phyloP scores from a whole-genome alignment of 2,888 invertebrate genomes.

The Microctonus brassicae region DNA sequence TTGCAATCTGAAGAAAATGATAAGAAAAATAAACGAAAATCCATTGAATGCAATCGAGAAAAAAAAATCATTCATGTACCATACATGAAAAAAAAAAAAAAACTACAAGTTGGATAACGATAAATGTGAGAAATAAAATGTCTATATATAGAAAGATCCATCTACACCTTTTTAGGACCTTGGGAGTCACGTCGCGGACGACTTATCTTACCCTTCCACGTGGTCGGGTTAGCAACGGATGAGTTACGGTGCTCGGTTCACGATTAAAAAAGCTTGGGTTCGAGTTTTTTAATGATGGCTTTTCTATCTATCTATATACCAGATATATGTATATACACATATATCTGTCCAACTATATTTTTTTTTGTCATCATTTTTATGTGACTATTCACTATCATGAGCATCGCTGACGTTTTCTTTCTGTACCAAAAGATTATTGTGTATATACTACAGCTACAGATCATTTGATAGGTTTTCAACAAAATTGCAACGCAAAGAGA shows the following conservation, averaged over 20 bases:
- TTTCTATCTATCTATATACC: slow-evolving; percentile 11
- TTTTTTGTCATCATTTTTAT: too few species aligned
- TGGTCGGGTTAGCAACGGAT: slow-evolving; percentile 36
- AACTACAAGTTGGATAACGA: too few species aligned
- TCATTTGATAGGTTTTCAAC: slow-evolving; percentile 39
- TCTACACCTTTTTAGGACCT: not conserved
- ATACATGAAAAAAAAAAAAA: not conserved
- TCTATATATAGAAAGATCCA: not conserved
- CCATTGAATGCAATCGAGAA: not conserved
- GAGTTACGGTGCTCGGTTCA: slow-evolving; percentile 23
- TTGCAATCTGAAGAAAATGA: too few species aligned
- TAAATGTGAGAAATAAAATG: not conserved
- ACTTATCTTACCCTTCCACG: slow-evolving; percentile 44
- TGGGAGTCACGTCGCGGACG: slow-evolving; percentile 16
- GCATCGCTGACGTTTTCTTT: too few species aligned
- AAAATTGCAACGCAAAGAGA: slow-evolving; percentile 29
- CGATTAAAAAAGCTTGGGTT: slow-evolving; percentile 21
- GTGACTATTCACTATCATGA: too few species aligned
- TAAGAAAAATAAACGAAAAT: not conserved
- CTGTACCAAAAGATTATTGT: too few species aligned
- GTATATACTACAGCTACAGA: too few species aligned
- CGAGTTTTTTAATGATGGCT: not conserved
- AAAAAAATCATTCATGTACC: not conserved
- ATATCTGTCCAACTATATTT: too few species aligned
- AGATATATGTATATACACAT: too few species aligned